Evolutionary conservation across 2,797 vertebrate genomes (phyloP).

Genomic region (Lagorchestes hirsutus): DNA sequence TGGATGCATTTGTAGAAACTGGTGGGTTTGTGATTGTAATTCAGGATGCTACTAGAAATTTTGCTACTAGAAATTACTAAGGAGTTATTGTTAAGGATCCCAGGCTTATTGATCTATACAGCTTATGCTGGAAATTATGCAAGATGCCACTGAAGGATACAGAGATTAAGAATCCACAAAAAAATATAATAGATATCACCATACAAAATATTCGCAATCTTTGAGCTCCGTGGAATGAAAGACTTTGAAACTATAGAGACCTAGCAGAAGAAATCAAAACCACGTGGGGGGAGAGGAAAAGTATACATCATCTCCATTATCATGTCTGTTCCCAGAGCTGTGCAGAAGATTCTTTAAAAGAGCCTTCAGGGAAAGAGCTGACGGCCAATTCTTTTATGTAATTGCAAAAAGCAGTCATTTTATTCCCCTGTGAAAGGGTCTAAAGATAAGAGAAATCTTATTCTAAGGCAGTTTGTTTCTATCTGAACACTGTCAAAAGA

Average conservation of each 20-base stretch:
- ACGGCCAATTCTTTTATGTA: background rate
- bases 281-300: background rate
- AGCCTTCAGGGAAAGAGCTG: background rate
- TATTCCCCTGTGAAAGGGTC: background rate
- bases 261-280: background rate
- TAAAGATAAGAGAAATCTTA: background rate
- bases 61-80: background rate
- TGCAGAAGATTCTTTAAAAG: background rate
- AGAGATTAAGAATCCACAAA: background rate
- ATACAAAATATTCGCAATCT: background rate
- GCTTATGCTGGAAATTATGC: background rate
- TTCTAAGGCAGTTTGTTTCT: background rate
- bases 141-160: background rate
- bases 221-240: background rate
- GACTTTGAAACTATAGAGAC: background rate
- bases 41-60: background rate
- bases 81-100: background rate
- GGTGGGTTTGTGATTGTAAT: background rate
- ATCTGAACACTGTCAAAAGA: background rate
- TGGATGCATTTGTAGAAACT: background rate
- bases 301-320: background rate
- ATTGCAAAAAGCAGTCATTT: background rate
- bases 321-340: background rate
- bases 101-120: background rate
- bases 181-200: background rate